Evolutionary conservation across 1,140 invertebrate genomes (phyloP).

Genomic region (Vollenhovia emeryi): DNA sequence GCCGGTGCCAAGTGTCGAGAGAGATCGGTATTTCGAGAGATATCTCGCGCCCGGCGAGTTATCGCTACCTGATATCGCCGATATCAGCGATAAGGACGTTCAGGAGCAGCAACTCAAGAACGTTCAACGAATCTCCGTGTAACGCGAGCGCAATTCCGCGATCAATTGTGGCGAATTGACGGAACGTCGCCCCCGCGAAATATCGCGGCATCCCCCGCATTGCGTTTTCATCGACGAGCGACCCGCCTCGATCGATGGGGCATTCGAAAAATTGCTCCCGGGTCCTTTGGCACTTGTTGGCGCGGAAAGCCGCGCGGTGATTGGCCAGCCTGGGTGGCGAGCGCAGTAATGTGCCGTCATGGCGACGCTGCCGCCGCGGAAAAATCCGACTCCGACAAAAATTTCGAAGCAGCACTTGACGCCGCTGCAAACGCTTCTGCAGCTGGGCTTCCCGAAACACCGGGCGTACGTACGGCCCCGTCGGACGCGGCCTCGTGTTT

Average conservation of each 20-base stretch:
- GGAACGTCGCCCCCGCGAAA: neutral
- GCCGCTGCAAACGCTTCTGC: slow-evolving; percentile 92
- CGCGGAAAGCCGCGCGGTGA: neutral
- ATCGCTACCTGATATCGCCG: neutral
- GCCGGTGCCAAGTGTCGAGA: neutral
- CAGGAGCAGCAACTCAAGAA: neutral
- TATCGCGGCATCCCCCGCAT: too few species aligned
- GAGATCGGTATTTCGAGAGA: neutral
- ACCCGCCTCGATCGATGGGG: neutral
- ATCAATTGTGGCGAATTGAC: too few species aligned
- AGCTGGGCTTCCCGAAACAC: slow-evolving; percentile 95
- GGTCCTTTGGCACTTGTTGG: neutral
- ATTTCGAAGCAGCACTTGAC: slow-evolving; percentile 90
- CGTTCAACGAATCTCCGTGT: neutral
- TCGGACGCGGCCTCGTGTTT: neutral
- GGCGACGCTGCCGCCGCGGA: slow-evolving; percentile 89
- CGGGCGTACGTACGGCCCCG: slow-evolving; percentile 90
- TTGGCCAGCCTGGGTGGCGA: slow-evolving; percentile 27
- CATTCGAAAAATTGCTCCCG: neutral
- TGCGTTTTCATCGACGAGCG: neutral
- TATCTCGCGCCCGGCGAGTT: neutral
- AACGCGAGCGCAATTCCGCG: too few species aligned
- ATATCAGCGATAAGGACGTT: neutral
- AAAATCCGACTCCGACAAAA: slow-evolving; percentile 89
- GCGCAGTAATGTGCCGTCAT: slow-evolving; percentile 81